Evolutionary conservation across 2,797 vertebrate species (phyloP).

Genomic region (Crocodylus rhombifer): DNA sequence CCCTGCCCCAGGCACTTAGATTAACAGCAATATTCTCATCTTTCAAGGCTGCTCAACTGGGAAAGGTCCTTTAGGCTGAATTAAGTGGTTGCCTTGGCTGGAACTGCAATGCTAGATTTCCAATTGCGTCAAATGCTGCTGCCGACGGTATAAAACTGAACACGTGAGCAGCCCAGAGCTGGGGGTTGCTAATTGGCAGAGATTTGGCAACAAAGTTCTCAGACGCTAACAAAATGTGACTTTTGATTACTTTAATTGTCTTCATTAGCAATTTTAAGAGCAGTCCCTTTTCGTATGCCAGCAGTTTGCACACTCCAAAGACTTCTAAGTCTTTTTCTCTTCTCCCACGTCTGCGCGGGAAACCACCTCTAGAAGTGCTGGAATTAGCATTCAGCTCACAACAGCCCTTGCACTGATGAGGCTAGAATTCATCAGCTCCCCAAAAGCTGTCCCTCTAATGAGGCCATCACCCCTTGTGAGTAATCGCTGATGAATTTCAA

Average conservation of each 20-base stretch:
- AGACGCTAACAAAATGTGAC: neutral
- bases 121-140: neutral
- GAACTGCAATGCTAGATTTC: accelerated
- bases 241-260: neutral
- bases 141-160: neutral
- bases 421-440: neutral
- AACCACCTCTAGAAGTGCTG: neutral
- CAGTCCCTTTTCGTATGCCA: neutral
- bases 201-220: neutral
- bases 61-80: neutral
- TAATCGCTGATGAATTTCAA: neutral
- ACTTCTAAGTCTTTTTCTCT: neutral
- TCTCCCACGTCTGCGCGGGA: neutral
- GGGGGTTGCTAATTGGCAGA: neutral
- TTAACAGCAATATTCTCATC: accelerated
- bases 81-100: neutral
- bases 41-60: accelerated
- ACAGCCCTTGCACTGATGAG: neutral
- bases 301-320: neutral
- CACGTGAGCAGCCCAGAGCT: neutral
- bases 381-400: neutral
- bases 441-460: neutral
- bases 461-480: neutral
- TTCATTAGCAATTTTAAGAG: neutral
- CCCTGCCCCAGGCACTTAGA: neutral